A percentile compares a stretch with the other conserved stretches of the same genome.
These are phyloP conservation scores for Gryon sp. DNA, from an alignment of 1,140 invertebrate genomes.

Conservation along the genomic window DNA sequence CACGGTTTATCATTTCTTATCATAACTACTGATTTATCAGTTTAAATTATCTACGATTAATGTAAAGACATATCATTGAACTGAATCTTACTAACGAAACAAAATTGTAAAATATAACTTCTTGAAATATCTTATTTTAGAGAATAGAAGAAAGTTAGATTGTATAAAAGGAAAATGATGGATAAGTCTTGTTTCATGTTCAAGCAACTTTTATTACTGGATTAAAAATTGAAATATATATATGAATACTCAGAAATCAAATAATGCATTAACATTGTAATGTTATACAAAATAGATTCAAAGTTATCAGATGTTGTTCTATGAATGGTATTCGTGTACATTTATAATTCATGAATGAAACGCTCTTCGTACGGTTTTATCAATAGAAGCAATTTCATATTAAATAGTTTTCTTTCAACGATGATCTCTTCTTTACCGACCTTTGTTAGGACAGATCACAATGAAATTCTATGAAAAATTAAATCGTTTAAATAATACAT, in stretches of 20 bases:
- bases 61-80: too few species aligned
- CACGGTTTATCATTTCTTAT: too few species aligned
- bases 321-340: neutral
- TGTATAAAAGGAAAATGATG: neutral
- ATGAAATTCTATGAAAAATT: neutral
- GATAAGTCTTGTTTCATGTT: neutral
- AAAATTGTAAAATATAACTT: too few species aligned
- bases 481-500: too few species aligned
- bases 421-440: slow-evolving; percentile 42
- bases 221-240: neutral
- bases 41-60: too few species aligned
- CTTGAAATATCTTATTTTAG: too few species aligned
- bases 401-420: neutral
- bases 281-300: neutral
- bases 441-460: slow-evolving; percentile 12
- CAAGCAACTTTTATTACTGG: slow-evolving; percentile 10
- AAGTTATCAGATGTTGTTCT: neutral
- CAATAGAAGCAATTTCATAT: slow-evolving; percentile 9
- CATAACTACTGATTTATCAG: too few species aligned
- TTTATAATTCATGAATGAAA: slow-evolving; percentile 6
- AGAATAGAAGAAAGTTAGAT: too few species aligned
- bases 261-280: neutral
- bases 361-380: slow-evolving; percentile 3
- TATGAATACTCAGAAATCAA: neutral
- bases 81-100: too few species aligned